These are phyloP conservation scores for Callimorpha dominula DNA, from an alignment of 2,888 invertebrate genomes.

Conservation along the genomic window DNA sequence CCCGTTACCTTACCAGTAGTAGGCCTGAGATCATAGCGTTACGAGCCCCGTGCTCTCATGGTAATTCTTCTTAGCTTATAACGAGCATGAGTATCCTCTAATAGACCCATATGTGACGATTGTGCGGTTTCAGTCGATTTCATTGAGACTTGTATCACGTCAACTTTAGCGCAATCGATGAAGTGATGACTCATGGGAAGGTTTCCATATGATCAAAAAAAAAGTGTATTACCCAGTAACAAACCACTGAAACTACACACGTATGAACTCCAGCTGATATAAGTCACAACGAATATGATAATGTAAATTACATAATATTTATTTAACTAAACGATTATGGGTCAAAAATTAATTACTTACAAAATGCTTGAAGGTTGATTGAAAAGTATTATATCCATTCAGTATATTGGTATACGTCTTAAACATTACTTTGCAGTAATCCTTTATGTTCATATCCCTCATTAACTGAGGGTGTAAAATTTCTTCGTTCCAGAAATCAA, in stretches of 20 bases:
- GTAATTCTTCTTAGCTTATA: too few species aligned
- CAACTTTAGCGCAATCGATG: too few species aligned
- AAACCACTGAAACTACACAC: too few species aligned
- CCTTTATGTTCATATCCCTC: neutral
- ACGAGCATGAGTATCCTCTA: too few species aligned
- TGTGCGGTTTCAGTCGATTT: too few species aligned
- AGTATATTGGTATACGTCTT: slow-evolving; percentile 10
- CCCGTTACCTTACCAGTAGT: too few species aligned
- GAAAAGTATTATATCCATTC: slow-evolving; percentile 9
- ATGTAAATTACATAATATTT: neutral
- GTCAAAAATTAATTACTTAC: slow-evolving; percentile 9
- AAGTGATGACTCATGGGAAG: neutral
- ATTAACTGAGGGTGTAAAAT: neutral
- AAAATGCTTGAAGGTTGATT: slow-evolving; percentile 11
- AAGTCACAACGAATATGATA: too few species aligned
- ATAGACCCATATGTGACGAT: neutral
- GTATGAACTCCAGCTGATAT: too few species aligned
- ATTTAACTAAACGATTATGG: neutral
- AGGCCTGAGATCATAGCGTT: neutral
- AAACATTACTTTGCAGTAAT: slow-evolving; percentile 18
- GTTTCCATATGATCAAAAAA: too few species aligned
- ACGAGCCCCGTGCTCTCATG: too few species aligned
- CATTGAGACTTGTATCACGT: too few species aligned
- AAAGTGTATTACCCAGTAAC: too few species aligned
- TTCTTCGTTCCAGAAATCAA: slow-evolving; percentile 7